Base-by-base conservation (phyloP, 2,888 invertebrate genomes). In the Griposia aprilina region DNA sequence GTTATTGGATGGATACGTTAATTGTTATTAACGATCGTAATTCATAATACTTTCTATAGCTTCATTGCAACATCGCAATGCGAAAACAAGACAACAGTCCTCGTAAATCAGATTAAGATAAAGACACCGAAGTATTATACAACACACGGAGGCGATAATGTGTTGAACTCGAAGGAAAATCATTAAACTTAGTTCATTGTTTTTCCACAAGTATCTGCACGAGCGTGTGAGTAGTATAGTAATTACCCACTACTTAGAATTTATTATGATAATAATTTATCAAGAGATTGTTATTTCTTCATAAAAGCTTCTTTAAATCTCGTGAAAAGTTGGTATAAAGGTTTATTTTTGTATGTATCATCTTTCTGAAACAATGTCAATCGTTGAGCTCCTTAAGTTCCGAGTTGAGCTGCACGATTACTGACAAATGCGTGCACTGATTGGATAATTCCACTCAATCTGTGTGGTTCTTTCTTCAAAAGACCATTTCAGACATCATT, bases 61-160 rank as follows among this genome's bases (percentile, higher is more conserved):
- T 45, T 57, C 6, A 23, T 80, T 74, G 60, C 11, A 67, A 55
- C n/a, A 55, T 62, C 48, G 30, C 55, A 57, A 76, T 83, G 69
- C 76, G 78, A 81, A 69, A 78, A 74, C 55, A 74, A 83, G 59
- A 87, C 83, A 85, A 87, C 73, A 50, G 62, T 26, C 4, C 30
- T 80, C 74, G 67, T 81, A 59, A 83, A 87, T 83, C 60, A 76
- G 62, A 74, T 50, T 5, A 48, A 77, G 45, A 84, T 52, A 76
- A 84, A 59, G 67, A 48, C 23, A 68, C 72, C 59, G 48, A 45
- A 71, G 48, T 55, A 63, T 63, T 48, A 15, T 48, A 60, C 48
- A 60, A 17, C 26, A 59, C 41, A 50, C 23, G 23, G 36, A 66
- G 68, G 71, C 76, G n/a, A 76, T 77, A 75, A 76, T 81, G 72